These are phyloP conservation scores for Ferrisia virgata DNA, from an alignment of 2,888 invertebrate genomes.

Conservation along the genomic window DNA sequence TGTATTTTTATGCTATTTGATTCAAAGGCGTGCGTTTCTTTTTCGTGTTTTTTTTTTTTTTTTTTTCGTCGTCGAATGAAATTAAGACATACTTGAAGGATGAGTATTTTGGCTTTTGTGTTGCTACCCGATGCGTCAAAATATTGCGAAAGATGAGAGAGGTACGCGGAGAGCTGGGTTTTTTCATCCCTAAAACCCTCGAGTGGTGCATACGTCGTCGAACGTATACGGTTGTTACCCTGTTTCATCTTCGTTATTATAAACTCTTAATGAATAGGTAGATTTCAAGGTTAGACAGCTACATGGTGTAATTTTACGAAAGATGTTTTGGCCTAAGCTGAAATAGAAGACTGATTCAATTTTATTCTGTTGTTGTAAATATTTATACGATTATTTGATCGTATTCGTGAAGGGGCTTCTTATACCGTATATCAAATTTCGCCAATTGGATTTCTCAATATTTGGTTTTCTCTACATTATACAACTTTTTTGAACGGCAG, in stretches of 20 bases:
- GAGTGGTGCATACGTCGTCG: neutral
- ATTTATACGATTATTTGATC: too few relatives aligned
- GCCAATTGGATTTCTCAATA: too few relatives aligned
- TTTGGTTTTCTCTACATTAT: too few relatives aligned
- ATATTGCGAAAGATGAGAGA: neutral
- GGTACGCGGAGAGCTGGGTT: neutral
- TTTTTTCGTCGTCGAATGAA: neutral
- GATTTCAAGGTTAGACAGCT: neutral
- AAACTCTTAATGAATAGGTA: neutral
- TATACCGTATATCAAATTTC: too few relatives aligned
- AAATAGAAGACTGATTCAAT: neutral
- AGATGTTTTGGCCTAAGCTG: neutral
- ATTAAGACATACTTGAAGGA: slow-evolving; percentile 18
- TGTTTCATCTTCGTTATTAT: neutral
- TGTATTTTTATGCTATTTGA: slow-evolving; percentile 1
- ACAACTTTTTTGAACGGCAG: too few relatives aligned
- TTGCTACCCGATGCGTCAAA: neutral
- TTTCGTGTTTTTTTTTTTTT: too few relatives aligned
- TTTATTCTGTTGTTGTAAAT: neutral
- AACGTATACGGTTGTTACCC: neutral
- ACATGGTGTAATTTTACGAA: neutral
- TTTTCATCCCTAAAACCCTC: neutral
- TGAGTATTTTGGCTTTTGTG: slow-evolving; percentile 14
- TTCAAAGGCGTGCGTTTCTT: neutral
- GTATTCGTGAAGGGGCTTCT: too few relatives aligned